These are phyloP conservation scores for Drosophila cognata DNA, from an alignment of 2,888 invertebrate genomes.

Conservation along the genomic window DNA sequence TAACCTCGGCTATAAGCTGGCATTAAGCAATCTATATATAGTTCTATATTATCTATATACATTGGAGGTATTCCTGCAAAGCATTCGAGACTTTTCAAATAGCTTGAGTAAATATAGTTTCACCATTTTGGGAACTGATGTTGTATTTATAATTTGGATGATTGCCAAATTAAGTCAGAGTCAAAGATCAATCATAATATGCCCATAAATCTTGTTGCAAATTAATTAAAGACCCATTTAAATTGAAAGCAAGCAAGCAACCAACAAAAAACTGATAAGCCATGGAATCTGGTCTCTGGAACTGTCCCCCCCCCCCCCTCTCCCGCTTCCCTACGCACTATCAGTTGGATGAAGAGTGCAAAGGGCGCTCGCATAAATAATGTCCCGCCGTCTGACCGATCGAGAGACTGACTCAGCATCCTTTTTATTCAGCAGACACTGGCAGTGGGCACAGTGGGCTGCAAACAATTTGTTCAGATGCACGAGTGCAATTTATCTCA, in stretches of 20 bases:
- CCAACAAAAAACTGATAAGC: constrained; percentile 33
- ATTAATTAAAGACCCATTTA: constrained; percentile 76
- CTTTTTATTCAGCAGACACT: constrained; percentile 23
- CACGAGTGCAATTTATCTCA: constrained; percentile 33
- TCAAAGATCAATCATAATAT: constrained; percentile 42
- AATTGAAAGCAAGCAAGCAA: constrained; percentile 30
- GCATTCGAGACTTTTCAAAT: not conserved
- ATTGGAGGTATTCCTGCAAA: not conserved
- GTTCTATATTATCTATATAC: not conserved
- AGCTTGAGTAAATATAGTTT: not conserved
- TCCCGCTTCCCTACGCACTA: not conserved
- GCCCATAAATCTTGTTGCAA: constrained; percentile 53
- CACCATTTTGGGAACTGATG: not conserved
- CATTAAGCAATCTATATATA: not conserved
- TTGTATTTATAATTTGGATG: not conserved
- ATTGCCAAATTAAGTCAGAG: not conserved
- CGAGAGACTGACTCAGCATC: constrained; percentile 32
- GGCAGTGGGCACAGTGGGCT: constrained; percentile 36
- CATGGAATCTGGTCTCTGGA: constrained; percentile 1
- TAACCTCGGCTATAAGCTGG: not conserved
- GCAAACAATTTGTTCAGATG: constrained; percentile 25
- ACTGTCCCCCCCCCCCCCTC: not conserved
- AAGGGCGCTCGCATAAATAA: constrained; percentile 48
- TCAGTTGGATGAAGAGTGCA: constrained; percentile 21
- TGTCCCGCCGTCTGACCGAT: constrained; percentile 5